Evolutionary conservation across 2,113 vertebrate genomes (phyloP).

Genomic region (Todiramphus chloris): DNA sequence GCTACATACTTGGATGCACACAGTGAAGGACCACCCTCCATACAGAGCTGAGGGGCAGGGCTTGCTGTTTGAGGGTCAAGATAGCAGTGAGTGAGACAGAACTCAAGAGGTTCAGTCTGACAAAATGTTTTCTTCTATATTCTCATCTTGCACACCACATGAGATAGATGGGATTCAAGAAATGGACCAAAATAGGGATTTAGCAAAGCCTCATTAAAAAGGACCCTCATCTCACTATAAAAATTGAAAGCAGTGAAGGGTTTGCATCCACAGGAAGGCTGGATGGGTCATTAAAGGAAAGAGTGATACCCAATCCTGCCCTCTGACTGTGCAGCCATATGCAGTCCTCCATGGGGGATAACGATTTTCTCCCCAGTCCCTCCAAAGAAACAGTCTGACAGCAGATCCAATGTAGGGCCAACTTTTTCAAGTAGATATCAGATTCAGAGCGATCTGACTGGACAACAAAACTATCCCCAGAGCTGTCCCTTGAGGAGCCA

Average conservation of each 20-base stretch:
- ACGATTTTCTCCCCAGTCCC: background rate
- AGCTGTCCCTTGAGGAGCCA: background rate
- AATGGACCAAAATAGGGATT: background rate
- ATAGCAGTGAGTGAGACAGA: background rate
- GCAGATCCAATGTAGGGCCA: fast-evolving
- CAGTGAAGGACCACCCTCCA: fast-evolving
- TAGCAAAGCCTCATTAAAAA: background rate
- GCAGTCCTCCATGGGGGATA: fast-evolving
- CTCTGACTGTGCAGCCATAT: background rate
- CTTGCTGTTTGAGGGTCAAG: fast-evolving
- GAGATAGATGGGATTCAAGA: background rate
- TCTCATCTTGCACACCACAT: fast-evolving
- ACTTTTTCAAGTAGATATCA: background rate
- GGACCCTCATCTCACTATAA: background rate
- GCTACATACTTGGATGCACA: fast-evolving
- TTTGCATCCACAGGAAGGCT: background rate
- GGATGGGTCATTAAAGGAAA: background rate
- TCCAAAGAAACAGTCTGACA: background rate
- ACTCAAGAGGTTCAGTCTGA: background rate
- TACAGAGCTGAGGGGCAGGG: background rate
- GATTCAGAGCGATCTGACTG: background rate
- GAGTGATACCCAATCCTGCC: background rate
- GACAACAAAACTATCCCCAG: fast-evolving
- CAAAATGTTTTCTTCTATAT: background rate
- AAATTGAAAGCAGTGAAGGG: background rate